Base-by-base conservation (phyloP, 2,797 vertebrate species). In the Salmo trutta region DNA sequence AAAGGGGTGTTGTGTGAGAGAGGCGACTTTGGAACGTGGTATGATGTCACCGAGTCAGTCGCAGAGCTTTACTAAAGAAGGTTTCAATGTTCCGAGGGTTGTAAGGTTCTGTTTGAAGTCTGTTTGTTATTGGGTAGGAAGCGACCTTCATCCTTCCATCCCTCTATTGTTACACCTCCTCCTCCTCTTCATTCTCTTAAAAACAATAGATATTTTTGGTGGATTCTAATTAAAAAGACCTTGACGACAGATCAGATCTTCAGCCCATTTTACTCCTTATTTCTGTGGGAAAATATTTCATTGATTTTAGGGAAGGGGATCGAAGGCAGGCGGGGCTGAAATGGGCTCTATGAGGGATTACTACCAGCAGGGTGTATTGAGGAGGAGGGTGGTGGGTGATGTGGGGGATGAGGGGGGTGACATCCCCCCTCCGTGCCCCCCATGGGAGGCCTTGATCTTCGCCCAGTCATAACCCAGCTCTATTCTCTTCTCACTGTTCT, bases 271-370 rank as follows among this genome's bases (percentile, higher is more conserved):
- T 93, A 86, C 84, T 90, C 80, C 87, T 90, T 88, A 92, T 92
- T 93, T 93, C 93, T 92, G 93, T 95, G 93, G 94, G 93, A 94
- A 95, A 88, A 85, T 94, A 94, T 94, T 95, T 91, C 89, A 94
- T 93, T 83, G 93, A 94, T 94, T 94, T 91, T 82, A 64, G 80
- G 80, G 10, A 47, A 86, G 91, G 73, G 73, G 80, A 80, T 93
- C 88, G 89, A 94, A 92, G 83, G 80, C 85, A 52, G 90, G 87
- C 76, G 19, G 82, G 85, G 90, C 88, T 85, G 88, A 83, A 89
- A 84, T 85, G 77, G 83, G 88, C 89, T 94, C 90, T 90, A 87
- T 84, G 87, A 78, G 78, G 93, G 94, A 95, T 94, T 95, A 95
- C 77, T 82, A 91, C 83, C 93, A 84, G 91, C 89, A 69, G 93